Percentiles rank a stretch among this genome's conserved stretches.
Evolutionary conservation across 2,113 vertebrate genomes (phyloP).

Genomic region (Aix galericulata): DNA sequence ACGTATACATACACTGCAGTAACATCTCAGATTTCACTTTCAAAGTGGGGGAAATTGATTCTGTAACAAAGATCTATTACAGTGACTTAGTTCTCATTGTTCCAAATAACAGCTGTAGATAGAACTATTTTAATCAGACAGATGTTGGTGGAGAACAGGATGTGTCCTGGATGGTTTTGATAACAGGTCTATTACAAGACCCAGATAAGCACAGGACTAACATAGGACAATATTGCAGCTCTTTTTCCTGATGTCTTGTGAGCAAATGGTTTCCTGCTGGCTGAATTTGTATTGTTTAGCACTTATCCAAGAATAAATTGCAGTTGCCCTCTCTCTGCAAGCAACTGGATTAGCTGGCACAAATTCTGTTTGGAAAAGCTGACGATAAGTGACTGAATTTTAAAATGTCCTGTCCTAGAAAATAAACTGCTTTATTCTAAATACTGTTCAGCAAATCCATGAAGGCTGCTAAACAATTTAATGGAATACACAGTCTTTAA

Average conservation of each 20-base stretch:
- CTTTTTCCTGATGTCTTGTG: background rate
- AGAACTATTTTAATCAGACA: background rate
- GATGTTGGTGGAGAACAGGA: background rate
- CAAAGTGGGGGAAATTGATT: background rate
- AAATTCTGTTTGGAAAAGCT: conserved; percentile 1
- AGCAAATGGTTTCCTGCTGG: conserved; percentile 17
- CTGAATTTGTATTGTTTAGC: background rate
- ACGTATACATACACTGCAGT: background rate
- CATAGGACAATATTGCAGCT: background rate
- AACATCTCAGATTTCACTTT: conserved; percentile 20
- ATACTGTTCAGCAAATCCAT: background rate
- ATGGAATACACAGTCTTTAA: background rate
- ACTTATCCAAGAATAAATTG: background rate
- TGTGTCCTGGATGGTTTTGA: background rate
- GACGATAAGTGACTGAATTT: background rate
- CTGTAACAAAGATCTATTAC: conserved; percentile 8
- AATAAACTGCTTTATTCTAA: conserved; percentile 42
- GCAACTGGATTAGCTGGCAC: background rate
- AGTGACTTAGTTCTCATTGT: background rate
- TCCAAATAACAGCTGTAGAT: conserved; percentile 9
- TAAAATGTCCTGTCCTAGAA: conserved; percentile 32
- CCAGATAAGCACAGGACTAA: background rate
- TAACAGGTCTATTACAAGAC: background rate
- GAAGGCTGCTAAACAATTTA: conserved; percentile 29
- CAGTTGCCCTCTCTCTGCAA: background rate